Evolutionary conservation across 2,888 invertebrate species (phyloP).

Genomic region (Cheilosia vulpina): DNA sequence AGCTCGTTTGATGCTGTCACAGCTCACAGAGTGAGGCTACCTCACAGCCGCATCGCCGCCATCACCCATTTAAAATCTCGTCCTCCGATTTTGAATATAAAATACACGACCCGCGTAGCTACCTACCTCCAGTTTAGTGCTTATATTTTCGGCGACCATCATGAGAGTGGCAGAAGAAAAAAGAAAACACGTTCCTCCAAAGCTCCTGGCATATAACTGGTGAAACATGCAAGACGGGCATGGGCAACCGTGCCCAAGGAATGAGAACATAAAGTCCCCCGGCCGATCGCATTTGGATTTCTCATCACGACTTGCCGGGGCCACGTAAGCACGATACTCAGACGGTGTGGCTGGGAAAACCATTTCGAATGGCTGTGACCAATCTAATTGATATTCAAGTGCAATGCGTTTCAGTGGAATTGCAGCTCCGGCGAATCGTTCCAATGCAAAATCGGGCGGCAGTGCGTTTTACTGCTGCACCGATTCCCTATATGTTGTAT

Average conservation of each 20-base stretch:
- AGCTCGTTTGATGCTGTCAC: conserved; percentile 17
- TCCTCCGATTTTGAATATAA: conserved; percentile 68
- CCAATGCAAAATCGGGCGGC: conserved; percentile 32
- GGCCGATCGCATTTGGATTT: conserved; percentile 55
- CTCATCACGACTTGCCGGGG: conserved; percentile 62
- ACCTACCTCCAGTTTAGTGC: neutral
- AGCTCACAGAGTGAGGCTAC: conserved; percentile 15
- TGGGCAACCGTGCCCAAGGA: neutral
- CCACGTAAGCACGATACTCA: conserved; percentile 1
- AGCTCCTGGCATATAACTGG: conserved; percentile 8
- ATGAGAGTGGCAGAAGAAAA: neutral
- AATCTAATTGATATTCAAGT: conserved; percentile 72
- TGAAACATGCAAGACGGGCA: conserved; percentile 13
- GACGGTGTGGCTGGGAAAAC: conserved; percentile 53
- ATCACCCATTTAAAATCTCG: conserved; percentile 66
- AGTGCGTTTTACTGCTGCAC: conserved; percentile 32
- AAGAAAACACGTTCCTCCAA: conserved; percentile 28
- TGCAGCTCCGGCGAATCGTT: conserved; percentile 37
- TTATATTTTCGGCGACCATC: conserved; percentile 32
- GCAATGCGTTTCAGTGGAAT: conserved; percentile 47
- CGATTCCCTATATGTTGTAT: conserved; percentile 4
- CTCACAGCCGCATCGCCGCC: conserved; percentile 25
- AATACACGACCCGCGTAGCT: conserved; percentile 55
- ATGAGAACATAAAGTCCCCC: conserved; percentile 34
- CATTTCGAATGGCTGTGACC: conserved; percentile 21